Conservation (phyloP, 2,888 invertebrate genomes). For the Orthosia gothica region DNA sequence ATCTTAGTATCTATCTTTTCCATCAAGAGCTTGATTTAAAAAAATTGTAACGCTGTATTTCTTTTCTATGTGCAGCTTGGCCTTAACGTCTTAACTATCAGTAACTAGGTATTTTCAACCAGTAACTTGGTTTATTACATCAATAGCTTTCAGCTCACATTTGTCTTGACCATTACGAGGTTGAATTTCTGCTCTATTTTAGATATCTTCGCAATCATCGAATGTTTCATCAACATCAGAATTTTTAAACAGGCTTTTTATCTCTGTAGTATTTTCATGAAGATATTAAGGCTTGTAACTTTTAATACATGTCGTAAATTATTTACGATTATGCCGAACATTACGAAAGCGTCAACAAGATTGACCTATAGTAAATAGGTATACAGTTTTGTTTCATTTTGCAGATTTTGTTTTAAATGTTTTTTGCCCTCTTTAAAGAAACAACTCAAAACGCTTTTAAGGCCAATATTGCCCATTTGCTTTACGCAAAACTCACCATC, state of each 20-base stretch:
- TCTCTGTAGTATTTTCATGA: slow-evolving; percentile 13
- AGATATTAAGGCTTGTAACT: slow-evolving; percentile 11
- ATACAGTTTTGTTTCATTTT: slow-evolving; percentile 56
- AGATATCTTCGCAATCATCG: neutral
- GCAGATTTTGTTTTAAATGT: slow-evolving; percentile 41
- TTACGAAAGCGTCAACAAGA: slow-evolving; percentile 35
- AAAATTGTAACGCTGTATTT: neutral
- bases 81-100: neutral
- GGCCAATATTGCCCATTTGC: slow-evolving; percentile 50
- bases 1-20: neutral
- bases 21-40: neutral
- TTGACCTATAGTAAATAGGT: slow-evolving; percentile 39
- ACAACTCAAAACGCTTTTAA: slow-evolving; percentile 30
- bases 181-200: neutral
- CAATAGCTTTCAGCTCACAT: no score
- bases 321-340: slow-evolving; percentile 57
- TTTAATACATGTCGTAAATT: slow-evolving; percentile 52
- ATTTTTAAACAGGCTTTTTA: neutral
- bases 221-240: neutral
- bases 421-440: slow-evolving; percentile 29
- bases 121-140: neutral
- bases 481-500: slow-evolving; percentile 44
- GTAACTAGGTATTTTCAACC: neutral
- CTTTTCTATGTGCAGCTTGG: neutral
- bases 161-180: neutral